phyloP scores from a whole-genome alignment of 2,113 vertebrate species.

The Arenaria interpres region DNA sequence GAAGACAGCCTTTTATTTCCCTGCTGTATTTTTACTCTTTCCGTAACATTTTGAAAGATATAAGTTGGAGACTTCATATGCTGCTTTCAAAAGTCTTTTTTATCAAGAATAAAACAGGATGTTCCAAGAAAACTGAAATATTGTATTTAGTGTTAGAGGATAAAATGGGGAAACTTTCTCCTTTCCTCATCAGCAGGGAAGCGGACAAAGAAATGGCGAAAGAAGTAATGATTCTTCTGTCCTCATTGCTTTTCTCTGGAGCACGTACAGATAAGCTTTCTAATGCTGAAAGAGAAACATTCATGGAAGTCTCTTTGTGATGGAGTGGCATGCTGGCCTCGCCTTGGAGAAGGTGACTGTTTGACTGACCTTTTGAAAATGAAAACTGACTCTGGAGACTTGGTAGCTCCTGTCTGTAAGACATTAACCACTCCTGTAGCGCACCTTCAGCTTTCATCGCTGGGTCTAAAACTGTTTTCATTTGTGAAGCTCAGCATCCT shows the following conservation, averaged over 20 bases:
- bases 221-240: not conserved
- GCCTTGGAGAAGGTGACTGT: not conserved
- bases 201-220: not conserved
- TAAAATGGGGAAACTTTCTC: not conserved
- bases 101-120: not conserved
- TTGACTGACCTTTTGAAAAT: not conserved
- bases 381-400: not conserved
- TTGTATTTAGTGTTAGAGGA: not conserved
- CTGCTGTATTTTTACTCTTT: not conserved
- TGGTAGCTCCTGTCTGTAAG: not conserved
- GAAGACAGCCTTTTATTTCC: not conserved
- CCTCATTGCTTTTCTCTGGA: not conserved
- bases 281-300: not conserved
- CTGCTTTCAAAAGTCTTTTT: not conserved
- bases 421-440: accelerated
- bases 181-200: not conserved
- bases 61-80: not conserved
- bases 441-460: not conserved
- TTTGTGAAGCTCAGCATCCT: not conserved
- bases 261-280: not conserved
- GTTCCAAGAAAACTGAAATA: not conserved
- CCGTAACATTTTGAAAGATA: not conserved
- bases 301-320: not conserved
- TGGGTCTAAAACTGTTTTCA: accelerated
- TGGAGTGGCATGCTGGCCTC: not conserved